Base-by-base conservation (phyloP, 1,140 invertebrate species). In the Monomorium pharaonis region DNA sequence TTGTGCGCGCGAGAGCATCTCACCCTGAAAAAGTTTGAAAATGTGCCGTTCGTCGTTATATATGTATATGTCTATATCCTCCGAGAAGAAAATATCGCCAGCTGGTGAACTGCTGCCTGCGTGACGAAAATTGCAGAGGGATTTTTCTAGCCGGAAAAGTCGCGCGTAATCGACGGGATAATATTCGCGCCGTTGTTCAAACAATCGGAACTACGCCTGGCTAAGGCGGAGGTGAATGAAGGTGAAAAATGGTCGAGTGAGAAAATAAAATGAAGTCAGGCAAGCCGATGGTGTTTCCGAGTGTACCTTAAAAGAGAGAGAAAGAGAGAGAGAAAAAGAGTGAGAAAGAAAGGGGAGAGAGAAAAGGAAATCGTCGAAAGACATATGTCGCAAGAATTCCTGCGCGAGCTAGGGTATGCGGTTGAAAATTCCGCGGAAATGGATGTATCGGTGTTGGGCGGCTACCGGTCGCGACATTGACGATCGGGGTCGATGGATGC, bases 161-260 rank as follows among this genome's bases (percentile, higher is more conserved):
- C 84, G 24, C 47, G 16, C 30, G 62, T 87, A 85, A 78, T 62
- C 63, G 72, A 12, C 62, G 63, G 72, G 77, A 70, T 86, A 84
- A 84, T 72, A 76, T 84, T 84, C 69, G 10, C 7, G 51, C 37
- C 62, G 18, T 18, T 42, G 30, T 81, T 86, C 65, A 51, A 83
- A 86, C 65, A 70, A 44, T 47, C 60, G 47, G 56, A 83, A 86
- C 44, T 49, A 44, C 18, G 42, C 16, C 37, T 18, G 24, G 47
- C 14, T 63, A 30, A 30, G 56, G 21, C 21, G 62, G 16, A 9
- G 21, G 12, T 3, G 33, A 70, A 75, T 44, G 78, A 62, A 60
- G 27, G 58, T 49, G 69, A 84, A 69, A 84, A 67, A 63, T 56
- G 37, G 67, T 83, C 65, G 65, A 70, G 58, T 56, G 78, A 44